These are phyloP conservation scores for Miichthys miiuy DNA, from an alignment of 2,797 vertebrate genomes.

Conservation along the genomic window DNA sequence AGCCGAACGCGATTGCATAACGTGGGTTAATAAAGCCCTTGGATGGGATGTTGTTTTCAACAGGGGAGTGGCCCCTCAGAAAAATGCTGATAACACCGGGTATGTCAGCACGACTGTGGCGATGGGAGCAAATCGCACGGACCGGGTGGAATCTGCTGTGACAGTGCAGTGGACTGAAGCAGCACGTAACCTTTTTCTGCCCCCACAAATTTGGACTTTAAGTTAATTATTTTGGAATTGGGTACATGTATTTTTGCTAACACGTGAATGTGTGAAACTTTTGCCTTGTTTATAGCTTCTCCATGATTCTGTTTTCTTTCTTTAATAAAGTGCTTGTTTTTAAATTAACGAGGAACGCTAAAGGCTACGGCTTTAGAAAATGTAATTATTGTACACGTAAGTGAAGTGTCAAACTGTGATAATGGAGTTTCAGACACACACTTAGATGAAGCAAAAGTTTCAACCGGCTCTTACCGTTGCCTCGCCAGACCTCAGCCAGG, in stretches of 20 bases:
- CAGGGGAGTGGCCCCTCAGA: constrained; percentile 68
- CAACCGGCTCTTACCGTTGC: constrained; percentile 88
- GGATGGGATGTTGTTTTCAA: constrained; percentile 70
- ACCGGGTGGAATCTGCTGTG: constrained; percentile 63
- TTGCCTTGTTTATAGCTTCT: not conserved
- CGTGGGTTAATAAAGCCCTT: constrained; percentile 69
- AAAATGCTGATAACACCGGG: constrained; percentile 75
- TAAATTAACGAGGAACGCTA: constrained; percentile 18
- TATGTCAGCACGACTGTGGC: constrained; percentile 59
- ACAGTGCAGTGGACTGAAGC: constrained; percentile 53
- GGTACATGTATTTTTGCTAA: not conserved
- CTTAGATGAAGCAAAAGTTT: not conserved
- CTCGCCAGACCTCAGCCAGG: constrained; percentile 97
- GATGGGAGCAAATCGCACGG: constrained; percentile 53
- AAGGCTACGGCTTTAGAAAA: constrained; percentile 27
- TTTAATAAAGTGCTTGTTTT: constrained; percentile 38
- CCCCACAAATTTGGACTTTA: constrained; percentile 30
- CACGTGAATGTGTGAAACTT: not conserved
- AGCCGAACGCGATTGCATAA: constrained; percentile 68
- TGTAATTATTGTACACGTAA: constrained; percentile 15
- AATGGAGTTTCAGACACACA: constrained; percentile 30
- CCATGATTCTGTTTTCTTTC: not conserved
- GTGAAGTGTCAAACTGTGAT: constrained; percentile 33
- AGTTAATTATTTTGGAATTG: not conserved
- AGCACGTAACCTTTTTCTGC: constrained; percentile 29